Evolutionary conservation across 2,113 vertebrate genomes (phyloP).

Genomic region (Oreocharis arfaki): DNA sequence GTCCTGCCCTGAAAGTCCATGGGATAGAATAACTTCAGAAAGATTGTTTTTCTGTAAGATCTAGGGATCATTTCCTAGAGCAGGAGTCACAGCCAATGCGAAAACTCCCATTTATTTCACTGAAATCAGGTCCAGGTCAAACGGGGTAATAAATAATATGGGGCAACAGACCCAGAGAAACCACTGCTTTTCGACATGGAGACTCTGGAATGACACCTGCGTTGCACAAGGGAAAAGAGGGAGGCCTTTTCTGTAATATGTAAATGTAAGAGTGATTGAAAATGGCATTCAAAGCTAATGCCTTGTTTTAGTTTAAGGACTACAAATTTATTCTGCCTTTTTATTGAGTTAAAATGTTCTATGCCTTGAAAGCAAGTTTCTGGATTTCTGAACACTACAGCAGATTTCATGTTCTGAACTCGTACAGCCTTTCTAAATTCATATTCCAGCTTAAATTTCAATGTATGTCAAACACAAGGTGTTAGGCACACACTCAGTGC

Average conservation of each 20-base stretch:
- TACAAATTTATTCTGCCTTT: neutral
- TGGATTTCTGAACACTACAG: neutral
- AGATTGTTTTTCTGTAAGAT: neutral
- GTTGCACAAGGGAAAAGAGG: neutral
- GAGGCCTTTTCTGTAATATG: neutral
- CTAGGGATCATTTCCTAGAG: neutral
- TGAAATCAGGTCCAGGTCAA: neutral
- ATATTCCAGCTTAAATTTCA: neutral
- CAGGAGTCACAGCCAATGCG: neutral
- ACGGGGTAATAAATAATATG: neutral
- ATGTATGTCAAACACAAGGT: slow-evolving; percentile 22
- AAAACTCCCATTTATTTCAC: neutral
- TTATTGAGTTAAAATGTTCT: neutral
- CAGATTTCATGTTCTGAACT: neutral
- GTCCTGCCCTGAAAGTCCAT: neutral
- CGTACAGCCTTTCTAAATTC: neutral
- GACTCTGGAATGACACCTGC: neutral
- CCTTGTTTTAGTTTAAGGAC: neutral
- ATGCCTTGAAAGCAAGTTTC: neutral
- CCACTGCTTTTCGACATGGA: neutral
- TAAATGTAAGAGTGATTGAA: neutral
- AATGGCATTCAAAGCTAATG: neutral
- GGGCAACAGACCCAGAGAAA: neutral
- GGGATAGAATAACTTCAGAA: neutral
- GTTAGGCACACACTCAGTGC: neutral